Base-by-base conservation (phyloP, 2,113 vertebrate genomes). In the Beaufortia kweichowensis region DNA sequence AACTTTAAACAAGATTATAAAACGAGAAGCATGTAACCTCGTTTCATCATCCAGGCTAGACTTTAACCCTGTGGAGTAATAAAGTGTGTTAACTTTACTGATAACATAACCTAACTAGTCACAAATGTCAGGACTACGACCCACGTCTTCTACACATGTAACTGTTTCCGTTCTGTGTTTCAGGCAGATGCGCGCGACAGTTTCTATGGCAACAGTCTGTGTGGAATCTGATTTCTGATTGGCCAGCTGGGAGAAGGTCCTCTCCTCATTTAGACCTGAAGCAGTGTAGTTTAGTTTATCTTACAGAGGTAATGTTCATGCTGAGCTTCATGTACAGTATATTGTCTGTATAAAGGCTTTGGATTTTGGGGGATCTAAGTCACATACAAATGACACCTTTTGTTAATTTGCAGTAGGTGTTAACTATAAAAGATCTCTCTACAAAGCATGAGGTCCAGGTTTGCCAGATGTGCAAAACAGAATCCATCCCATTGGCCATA, bases 201-300 rank as follows among this genome's bases (percentile, higher is more conserved):
- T 60, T 61, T 74, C 55, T 26, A 61, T 46, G 69, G 69, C 12
- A 72, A 72, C 69, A 29, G 23, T 11, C 53, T 59, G 23, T 43
- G 55, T 17, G 17, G 4, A 6, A 28, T 10, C n/a, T 11, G 11
- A 5, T 4, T 17, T 29, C 24, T 48, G 24, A 4, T 66, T 31
- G 43, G 29, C 29, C 50, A 35, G 14, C 5, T 53, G 26, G 28
- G 43, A 33, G 23, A 69, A 35, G 4, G 33, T 19, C 23, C 19
- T 7, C 14, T 39, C 21, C 10, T 28, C 26, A 67, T 67, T 29
- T 48, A 39, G 35, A 39, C 35, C 35, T 10, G 7, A 2, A 39
- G 8, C 35, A 39, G 8, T 39, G 8, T 39, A 39, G 35, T 1
- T 39, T 0, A 39, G 35, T 3, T n/a, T n/a, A n/a, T n/a, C n/a